A percentile compares a stretch with the other conserved stretches of the same genome.
These are phyloP conservation scores for Atrichornis clamosus DNA, from an alignment of 2,113 vertebrate genomes.

Conservation along the genomic window DNA sequence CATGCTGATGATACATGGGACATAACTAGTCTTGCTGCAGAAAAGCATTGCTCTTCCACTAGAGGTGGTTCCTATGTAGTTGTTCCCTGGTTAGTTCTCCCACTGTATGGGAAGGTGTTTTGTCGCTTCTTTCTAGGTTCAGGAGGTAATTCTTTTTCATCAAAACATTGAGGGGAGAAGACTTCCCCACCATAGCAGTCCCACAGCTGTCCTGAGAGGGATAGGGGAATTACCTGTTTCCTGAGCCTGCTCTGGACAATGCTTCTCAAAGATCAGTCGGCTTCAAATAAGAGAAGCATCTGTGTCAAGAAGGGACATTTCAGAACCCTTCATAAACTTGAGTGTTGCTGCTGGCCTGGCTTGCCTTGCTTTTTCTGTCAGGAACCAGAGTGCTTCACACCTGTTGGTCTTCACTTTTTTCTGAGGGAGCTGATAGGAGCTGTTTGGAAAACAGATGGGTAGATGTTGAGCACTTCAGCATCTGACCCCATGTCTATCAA, in stretches of 20 bases:
- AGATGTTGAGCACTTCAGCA: neutral
- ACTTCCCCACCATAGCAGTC: neutral
- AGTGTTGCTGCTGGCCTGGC: neutral
- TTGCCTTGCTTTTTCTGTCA: neutral
- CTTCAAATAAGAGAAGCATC: neutral
- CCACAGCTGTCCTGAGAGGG: neutral
- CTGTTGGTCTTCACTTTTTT: neutral
- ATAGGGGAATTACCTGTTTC: neutral
- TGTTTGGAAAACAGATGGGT: neutral
- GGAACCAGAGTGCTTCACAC: neutral
- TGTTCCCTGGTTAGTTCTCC: neutral
- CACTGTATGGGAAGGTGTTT: neutral
- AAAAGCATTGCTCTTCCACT: neutral
- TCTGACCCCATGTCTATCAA: neutral
- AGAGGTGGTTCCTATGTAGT: neutral
- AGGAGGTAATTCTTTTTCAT: neutral
- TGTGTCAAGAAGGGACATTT: neutral
- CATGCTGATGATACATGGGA: rapidly evolving
- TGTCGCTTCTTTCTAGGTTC: neutral
- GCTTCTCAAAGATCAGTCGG: neutral
- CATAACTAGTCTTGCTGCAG: neutral
- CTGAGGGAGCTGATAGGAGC: neutral
- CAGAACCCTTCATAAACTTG: neutral
- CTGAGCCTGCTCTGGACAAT: neutral
- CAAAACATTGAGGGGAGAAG: neutral